Conservation (phyloP, 2,888 invertebrate genomes). For the Branchellion lobata region DNA sequence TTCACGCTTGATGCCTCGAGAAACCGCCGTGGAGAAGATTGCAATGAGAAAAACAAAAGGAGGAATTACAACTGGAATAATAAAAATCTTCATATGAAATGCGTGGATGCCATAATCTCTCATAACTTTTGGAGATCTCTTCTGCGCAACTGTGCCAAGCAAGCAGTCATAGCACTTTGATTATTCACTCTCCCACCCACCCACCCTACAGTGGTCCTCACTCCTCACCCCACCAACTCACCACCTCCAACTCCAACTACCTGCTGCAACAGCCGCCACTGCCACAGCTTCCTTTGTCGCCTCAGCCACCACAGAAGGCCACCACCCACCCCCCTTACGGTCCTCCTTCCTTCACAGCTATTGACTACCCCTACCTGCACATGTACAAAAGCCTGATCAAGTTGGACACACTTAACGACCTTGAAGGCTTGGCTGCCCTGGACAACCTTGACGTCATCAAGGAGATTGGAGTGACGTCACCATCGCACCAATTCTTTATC, state of each 20-base stretch:
- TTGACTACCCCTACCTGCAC: constrained; percentile 31
- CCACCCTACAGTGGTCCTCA: no score
- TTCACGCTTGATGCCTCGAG: no score
- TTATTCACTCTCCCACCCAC: no score
- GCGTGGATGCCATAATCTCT: no score
- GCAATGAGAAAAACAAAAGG: no score
- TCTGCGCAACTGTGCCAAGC: no score
- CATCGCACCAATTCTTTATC: constrained; percentile 37
- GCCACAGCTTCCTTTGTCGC: background rate
- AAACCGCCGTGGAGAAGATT: no score
- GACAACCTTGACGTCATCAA: constrained; percentile 21
- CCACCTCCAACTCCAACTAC: background rate
- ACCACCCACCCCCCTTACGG: background rate
- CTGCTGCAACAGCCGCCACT: background rate
- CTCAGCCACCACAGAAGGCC: background rate
- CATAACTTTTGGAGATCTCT: no score
- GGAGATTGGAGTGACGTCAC: constrained; percentile 19
- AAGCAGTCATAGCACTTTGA: no score
- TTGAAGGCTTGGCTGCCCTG: background rate
- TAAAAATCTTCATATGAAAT: no score
- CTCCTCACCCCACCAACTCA: background rate
- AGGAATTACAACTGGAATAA: no score
- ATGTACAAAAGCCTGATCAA: constrained; percentile 37
- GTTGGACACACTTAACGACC: background rate
- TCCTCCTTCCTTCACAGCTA: background rate